phyloP scores from a whole-genome alignment of 1,140 invertebrate species.

The Scaptodrosophila lebanonensis region DNA sequence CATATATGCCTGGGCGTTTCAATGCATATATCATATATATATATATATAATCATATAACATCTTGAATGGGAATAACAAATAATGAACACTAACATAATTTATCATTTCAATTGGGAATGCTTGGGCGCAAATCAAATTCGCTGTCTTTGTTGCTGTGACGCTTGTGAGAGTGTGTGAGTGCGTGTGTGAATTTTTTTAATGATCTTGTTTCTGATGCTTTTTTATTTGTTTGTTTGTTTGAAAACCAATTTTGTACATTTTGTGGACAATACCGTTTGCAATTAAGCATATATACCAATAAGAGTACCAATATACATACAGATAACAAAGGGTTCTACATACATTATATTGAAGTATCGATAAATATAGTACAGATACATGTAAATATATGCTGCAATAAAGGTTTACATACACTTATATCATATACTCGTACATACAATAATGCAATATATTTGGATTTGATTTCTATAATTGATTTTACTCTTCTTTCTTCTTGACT shows the following conservation, averaged over 20 bases:
- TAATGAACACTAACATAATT: slow-evolving; percentile 31
- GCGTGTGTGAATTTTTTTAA: too few relatives aligned
- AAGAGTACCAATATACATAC: slow-evolving; percentile 23
- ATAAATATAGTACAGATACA: slow-evolving; percentile 37
- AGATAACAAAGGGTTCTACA: slow-evolving; percentile 65
- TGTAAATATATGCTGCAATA: slow-evolving; percentile 39
- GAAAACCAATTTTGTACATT: slow-evolving; percentile 74
- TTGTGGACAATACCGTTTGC: slow-evolving; percentile 36
- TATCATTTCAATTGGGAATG: too few relatives aligned
- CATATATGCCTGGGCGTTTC: too few relatives aligned
- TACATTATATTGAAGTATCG: slow-evolving; percentile 39
- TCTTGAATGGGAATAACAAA: too few relatives aligned
- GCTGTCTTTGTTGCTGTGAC: too few relatives aligned
- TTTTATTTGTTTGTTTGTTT: slow-evolving; percentile 55
- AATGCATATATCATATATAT: too few relatives aligned
- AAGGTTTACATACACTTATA: slow-evolving; percentile 67
- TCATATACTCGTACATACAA: slow-evolving; percentile 53
- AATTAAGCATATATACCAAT: slow-evolving; percentile 9
- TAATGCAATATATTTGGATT: slow-evolving; percentile 65
- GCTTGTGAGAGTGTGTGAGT: too few relatives aligned
- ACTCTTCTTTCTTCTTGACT: slow-evolving; percentile 53
- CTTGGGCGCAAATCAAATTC: slow-evolving; percentile 63
- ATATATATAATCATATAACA: too few relatives aligned
- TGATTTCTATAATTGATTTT: slow-evolving; percentile 63
- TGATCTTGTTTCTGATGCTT: slow-evolving; percentile 19